These are phyloP conservation scores for Scaptomyza reducta DNA, from an alignment of 2,888 invertebrate species.

Conservation along the genomic window DNA sequence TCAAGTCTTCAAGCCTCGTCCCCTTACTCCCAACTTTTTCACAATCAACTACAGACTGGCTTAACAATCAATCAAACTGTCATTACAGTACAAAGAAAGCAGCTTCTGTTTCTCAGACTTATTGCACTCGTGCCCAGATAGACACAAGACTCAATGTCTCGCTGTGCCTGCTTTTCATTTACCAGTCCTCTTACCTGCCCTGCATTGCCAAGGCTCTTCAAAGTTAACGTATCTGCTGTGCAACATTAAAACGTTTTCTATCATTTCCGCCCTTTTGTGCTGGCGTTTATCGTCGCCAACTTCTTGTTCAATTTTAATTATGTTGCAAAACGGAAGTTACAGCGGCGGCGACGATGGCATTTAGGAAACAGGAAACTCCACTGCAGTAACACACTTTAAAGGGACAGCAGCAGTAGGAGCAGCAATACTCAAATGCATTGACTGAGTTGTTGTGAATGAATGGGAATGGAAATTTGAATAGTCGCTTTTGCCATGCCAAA, in stretches of 20 bases:
- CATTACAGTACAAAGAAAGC: constrained; percentile 22
- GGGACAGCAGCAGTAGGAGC: neutral
- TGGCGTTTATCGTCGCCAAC: constrained; percentile 47
- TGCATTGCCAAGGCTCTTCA: neutral
- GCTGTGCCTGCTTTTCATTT: constrained; percentile 1
- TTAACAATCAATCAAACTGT: constrained; percentile 73
- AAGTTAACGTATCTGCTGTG: constrained; percentile 16
- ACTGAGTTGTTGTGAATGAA: constrained; percentile 26
- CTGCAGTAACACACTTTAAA: constrained; percentile 31
- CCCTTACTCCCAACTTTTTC: neutral
- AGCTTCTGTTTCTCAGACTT: constrained; percentile 26
- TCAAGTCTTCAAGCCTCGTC: neutral
- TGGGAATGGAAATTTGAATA: constrained; percentile 55
- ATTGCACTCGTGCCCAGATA: constrained; percentile 11
- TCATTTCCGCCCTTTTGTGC: constrained; percentile 69
- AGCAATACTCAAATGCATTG: constrained; percentile 44
- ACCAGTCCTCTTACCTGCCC: constrained; percentile 5
- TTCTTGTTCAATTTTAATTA: constrained; percentile 73
- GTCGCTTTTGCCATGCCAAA: constrained; percentile 28
- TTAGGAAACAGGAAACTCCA: constrained; percentile 73
- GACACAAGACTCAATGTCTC: neutral
- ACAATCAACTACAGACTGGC: constrained; percentile 30
- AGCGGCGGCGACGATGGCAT: constrained; percentile 42
- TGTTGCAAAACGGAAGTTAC: constrained; percentile 67
- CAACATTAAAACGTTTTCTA: constrained; percentile 78